Percentiles rank a stretch among this genome's conserved stretches.
phyloP scores from a whole-genome alignment of 1,140 invertebrate species.

The Tigriopus japonicus region DNA sequence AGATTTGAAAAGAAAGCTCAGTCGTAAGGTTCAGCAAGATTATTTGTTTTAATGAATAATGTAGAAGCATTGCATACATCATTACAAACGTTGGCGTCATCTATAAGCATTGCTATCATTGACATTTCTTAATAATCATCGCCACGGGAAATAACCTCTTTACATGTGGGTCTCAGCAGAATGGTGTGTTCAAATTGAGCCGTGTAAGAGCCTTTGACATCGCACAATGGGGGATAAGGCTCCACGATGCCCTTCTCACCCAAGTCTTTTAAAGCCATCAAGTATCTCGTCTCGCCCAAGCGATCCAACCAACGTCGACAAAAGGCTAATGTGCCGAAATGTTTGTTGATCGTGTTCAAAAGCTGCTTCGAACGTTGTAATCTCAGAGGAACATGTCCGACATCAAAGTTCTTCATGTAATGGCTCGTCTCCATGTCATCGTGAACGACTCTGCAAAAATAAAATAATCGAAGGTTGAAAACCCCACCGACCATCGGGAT shows the following conservation, averaged over 20 bases:
- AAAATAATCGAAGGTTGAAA: neutral
- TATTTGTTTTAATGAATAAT: too few relatives aligned
- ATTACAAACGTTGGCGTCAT: too few relatives aligned
- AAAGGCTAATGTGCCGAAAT: conserved; percentile 95
- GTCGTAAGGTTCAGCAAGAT: too few relatives aligned
- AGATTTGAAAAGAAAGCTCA: too few relatives aligned
- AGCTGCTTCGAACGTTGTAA: conserved; percentile 70
- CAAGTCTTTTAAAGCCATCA: conserved; percentile 94
- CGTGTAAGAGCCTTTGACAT: conserved; percentile 93
- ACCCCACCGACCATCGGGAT: too few relatives aligned
- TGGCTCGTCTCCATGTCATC: conserved; percentile 99
- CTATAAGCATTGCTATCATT: too few relatives aligned
- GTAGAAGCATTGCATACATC: too few relatives aligned
- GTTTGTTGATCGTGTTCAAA: conserved; percentile 85
- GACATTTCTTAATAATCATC: conserved; percentile 60
- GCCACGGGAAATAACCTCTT: conserved; percentile 89
- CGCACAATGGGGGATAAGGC: conserved; percentile 93
- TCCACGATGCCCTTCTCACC: conserved; percentile 90
- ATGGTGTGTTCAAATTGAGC: conserved; percentile 99
- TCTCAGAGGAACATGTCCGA: conserved; percentile 65
- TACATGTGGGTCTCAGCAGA: conserved; percentile 88
- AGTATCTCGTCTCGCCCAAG: conserved; percentile 86
- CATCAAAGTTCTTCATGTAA: conserved; percentile 99
- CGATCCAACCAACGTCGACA: conserved; percentile 97
- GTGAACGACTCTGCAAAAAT: conserved; percentile 57